These are phyloP conservation scores for Chamaetylas fuelleborni DNA, from an alignment of 2,113 vertebrate species.

Conservation along the genomic window DNA sequence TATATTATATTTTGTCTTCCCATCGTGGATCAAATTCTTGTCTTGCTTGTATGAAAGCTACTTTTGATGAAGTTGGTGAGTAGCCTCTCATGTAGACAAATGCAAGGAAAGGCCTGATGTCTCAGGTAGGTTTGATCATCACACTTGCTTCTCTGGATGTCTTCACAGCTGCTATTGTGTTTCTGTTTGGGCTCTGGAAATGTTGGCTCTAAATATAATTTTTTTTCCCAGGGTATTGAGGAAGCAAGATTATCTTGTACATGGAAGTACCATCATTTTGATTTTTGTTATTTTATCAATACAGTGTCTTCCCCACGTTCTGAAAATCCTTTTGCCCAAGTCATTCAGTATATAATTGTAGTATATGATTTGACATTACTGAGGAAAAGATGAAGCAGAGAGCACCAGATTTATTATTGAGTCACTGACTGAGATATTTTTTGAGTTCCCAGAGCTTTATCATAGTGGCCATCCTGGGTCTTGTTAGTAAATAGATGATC, in stretches of 20 bases:
- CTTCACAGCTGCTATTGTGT: not conserved
- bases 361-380: not conserved
- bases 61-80: not conserved
- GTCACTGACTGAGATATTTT: not conserved
- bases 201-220: not conserved
- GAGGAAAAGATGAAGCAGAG: not conserved
- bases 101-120: not conserved
- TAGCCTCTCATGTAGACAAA: not conserved
- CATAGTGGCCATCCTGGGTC: not conserved
- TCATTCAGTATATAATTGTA: not conserved
- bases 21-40: not conserved
- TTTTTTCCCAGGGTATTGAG: not conserved
- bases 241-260: not conserved
- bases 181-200: not conserved
- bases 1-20: not conserved
- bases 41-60: not conserved
- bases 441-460: not conserved
- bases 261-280: not conserved
- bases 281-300: not conserved
- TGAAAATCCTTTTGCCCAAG: not conserved
- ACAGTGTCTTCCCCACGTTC: not conserved
- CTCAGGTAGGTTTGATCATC: not conserved
- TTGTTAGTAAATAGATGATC: conserved; percentile 28
- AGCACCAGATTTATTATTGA: not conserved
- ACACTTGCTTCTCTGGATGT: not conserved